phyloP scores from a whole-genome alignment of 2,888 invertebrate species.

The Epinotia brunnichana region DNA sequence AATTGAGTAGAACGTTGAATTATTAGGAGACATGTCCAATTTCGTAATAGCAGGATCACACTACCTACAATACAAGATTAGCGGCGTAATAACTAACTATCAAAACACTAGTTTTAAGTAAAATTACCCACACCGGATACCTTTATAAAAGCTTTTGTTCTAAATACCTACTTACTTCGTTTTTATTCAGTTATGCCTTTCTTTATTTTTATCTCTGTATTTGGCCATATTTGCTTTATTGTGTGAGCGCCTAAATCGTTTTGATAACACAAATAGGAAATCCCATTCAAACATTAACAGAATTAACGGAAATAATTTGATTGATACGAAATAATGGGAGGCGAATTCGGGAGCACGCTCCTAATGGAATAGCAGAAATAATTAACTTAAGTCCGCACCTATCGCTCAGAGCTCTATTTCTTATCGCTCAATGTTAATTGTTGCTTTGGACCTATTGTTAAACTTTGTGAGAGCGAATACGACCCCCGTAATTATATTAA shows the following conservation, averaged over 20 bases:
- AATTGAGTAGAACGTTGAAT: too few relatives aligned
- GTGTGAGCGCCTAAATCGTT: constrained; percentile 5
- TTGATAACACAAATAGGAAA: constrained; percentile 34
- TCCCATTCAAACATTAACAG: constrained; percentile 41
- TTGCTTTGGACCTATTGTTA: constrained; percentile 46
- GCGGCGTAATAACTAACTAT: too few relatives aligned
- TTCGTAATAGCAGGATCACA: background rate
- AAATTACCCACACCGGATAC: too few relatives aligned
- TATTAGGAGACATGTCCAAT: background rate
- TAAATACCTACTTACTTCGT: background rate
- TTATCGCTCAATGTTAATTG: constrained; percentile 50
- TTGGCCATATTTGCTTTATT: background rate
- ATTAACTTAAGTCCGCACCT: constrained; percentile 51
- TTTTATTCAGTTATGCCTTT: background rate
- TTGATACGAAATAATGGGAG: constrained; percentile 61
- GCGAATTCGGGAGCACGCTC: constrained; percentile 52
- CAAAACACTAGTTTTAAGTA: too few relatives aligned
- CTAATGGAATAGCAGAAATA: constrained; percentile 61
- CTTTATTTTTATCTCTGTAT: too few relatives aligned
- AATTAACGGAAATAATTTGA: constrained; percentile 54
- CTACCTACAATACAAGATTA: too few relatives aligned
- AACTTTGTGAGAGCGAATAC: constrained; percentile 38
- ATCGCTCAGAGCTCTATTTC: constrained; percentile 55
- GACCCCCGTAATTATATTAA: constrained; percentile 37
- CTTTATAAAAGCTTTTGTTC: background rate